Percentiles rank a stretch among this genome's conserved stretches.
phyloP scores from a whole-genome alignment of 1,140 invertebrate species.

The Procambarus virginalis region DNA sequence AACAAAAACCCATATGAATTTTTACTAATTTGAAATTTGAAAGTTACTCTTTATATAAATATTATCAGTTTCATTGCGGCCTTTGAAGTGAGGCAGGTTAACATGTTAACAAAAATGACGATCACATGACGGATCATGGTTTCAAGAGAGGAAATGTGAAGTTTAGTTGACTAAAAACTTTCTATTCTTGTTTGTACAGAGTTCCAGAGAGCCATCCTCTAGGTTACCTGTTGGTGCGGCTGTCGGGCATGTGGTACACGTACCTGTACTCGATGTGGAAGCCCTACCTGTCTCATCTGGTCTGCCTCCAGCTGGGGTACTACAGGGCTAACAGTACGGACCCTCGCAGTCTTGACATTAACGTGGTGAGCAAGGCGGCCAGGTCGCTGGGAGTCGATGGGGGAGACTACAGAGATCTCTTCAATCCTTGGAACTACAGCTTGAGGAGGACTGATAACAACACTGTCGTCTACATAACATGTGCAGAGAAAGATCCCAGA shows the following conservation, averaged over 20 bases:
- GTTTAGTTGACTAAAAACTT: no score
- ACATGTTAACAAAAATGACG: no score
- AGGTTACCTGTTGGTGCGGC: constrained; percentile 27
- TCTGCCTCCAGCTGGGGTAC: constrained; percentile 29
- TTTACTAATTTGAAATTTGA: no score
- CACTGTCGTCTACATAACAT: not conserved
- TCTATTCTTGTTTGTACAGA: not conserved
- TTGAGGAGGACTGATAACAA: not conserved
- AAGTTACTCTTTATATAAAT: no score
- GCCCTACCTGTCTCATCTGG: constrained; percentile 29
- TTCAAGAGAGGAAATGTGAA: no score
- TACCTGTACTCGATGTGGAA: constrained; percentile 33
- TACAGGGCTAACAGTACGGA: not conserved
- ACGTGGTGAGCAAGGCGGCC: not conserved
- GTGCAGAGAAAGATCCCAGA: not conserved
- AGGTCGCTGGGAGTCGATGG: not conserved
- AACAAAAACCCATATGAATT: no score
- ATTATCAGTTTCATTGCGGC: no score
- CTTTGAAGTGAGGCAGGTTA: no score
- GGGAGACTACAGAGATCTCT: not conserved
- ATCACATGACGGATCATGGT: no score
- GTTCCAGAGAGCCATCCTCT: constrained; percentile 3
- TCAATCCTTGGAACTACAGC: not conserved
- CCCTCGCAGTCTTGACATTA: not conserved
- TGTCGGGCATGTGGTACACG: constrained; percentile 29